Percentiles rank a stretch among this genome's conserved stretches.
phyloP scores from a whole-genome alignment of 2,113 vertebrate species.

The Clinocottus analis region DNA sequence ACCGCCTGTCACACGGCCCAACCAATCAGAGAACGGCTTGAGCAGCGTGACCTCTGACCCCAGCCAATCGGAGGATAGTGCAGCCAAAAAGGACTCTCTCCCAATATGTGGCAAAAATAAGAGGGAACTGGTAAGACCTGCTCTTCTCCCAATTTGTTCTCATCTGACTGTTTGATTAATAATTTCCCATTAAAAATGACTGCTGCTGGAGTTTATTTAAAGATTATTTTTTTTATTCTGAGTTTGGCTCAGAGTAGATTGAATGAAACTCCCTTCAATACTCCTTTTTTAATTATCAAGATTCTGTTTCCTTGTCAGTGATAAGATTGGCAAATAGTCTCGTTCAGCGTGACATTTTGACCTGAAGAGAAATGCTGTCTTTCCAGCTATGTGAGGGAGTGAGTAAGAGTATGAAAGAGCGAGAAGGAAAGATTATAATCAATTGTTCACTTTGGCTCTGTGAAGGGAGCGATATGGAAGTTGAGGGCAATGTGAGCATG shows the following conservation, averaged over 20 bases:
- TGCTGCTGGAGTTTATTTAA: background rate
- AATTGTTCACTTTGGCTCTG: constrained; percentile 13
- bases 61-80: constrained; percentile 27
- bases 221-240: background rate
- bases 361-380: constrained; percentile 49
- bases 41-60: constrained; percentile 49
- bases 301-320: constrained; percentile 3
- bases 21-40: constrained; percentile 42
- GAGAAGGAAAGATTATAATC: background rate
- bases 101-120: constrained; percentile 65
- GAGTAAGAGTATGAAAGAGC: background rate
- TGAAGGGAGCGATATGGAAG: constrained; percentile 9
- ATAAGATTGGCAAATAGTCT: background rate
- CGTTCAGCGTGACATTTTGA: background rate
- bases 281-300: too few relatives aligned
- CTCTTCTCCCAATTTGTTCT: background rate
- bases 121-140: constrained; percentile 72
- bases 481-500: background rate
- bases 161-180: background rate
- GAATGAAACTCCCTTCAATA: too few relatives aligned
- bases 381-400: constrained; percentile 38
- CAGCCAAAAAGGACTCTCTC: constrained; percentile 49
- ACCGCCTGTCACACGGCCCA: background rate
- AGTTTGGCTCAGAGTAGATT: background rate
- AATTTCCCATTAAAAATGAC: background rate